Base-by-base conservation (phyloP, 2,888 invertebrate species). In the Cotesia congregata region DNA sequence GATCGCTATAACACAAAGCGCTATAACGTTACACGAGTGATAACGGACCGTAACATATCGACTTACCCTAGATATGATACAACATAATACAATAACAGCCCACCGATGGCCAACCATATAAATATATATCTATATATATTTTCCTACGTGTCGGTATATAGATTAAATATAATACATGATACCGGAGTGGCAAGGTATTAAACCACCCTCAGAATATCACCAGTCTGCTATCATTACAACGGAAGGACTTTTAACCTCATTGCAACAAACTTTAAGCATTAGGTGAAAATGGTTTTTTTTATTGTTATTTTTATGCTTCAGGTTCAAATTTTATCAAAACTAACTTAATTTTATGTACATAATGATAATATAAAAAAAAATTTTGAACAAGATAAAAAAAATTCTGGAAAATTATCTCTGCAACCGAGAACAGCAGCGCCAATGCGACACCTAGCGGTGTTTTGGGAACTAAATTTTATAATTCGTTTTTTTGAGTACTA, bases 141-240 rank as follows among this genome's bases (percentile, higher is more conserved):
- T 50, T 3, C 6, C 2, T 50, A 50, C 6, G 50, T 50, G 50
- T 50, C 12, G 12, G 12, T 50, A 9, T 50, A 50, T 50, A 50
- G 50, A 50, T 50, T 50, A 50, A 50, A 50, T 50, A 50, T 50
- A 50, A 50, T 50, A 50, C 50, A 50, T 50, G 12, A 50, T 50
- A 50, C 50, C 9, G 38, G 30, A 65, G 65, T 65, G 30, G 65
- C 30, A 20, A 65, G 30, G 65, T 38, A 65, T 38, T 65, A 65
- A 65, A 30, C 65, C 30, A 30, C 65, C 65, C 65, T 38, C 30
- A 9, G 9, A 50, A 50, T 50, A 50, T 50, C 50, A 12, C 9
- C 50, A 9, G 9, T 50, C 50, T 50, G 50, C 50, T 50, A 50
- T 50, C 50, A 50, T 50, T 12, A 50, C 50, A 50, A 50, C 50